A percentile compares a stretch with the other conserved stretches of the same genome.
These are phyloP conservation scores for Heterotilapia buettikoferi DNA, from an alignment of 2,113 vertebrate genomes.

Conservation along the genomic window DNA sequence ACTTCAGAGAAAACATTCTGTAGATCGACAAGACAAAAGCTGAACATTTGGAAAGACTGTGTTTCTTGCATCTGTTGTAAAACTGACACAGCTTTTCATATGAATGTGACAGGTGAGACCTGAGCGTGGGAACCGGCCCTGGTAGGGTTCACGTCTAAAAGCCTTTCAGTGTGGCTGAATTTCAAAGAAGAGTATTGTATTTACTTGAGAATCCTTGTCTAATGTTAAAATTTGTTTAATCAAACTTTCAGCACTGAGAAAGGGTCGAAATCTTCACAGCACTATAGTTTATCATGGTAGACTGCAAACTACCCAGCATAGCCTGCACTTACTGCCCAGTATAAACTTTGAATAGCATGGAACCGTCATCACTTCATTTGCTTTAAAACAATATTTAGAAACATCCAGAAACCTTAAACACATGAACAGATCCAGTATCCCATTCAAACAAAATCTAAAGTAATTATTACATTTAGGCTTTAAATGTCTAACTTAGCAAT, in stretches of 20 bases:
- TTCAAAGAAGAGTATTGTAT: background rate
- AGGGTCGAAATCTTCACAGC: rapidly evolving
- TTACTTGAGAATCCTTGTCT: rapidly evolving
- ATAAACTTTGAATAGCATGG: background rate
- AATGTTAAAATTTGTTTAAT: background rate
- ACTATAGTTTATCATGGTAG: background rate
- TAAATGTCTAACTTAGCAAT: background rate
- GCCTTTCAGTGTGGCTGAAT: background rate
- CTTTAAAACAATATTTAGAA: background rate
- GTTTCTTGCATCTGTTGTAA: background rate
- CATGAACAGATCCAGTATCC: background rate
- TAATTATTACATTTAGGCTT: background rate
- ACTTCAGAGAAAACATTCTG: background rate
- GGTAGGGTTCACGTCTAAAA: background rate
- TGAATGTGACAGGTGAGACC: background rate
- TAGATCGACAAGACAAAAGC: background rate
- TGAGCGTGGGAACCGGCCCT: background rate
- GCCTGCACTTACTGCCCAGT: background rate
- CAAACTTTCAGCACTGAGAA: background rate
- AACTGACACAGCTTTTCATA: background rate
- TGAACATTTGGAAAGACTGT: background rate
- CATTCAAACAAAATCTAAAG: background rate
- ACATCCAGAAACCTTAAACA: background rate
- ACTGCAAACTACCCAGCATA: background rate
- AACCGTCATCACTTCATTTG: background rate